A percentile compares a stretch with the other conserved stretches of the same genome.
These are phyloP conservation scores for Danio kyathit DNA, from an alignment of 2,797 vertebrate genomes.

Conservation along the genomic window DNA sequence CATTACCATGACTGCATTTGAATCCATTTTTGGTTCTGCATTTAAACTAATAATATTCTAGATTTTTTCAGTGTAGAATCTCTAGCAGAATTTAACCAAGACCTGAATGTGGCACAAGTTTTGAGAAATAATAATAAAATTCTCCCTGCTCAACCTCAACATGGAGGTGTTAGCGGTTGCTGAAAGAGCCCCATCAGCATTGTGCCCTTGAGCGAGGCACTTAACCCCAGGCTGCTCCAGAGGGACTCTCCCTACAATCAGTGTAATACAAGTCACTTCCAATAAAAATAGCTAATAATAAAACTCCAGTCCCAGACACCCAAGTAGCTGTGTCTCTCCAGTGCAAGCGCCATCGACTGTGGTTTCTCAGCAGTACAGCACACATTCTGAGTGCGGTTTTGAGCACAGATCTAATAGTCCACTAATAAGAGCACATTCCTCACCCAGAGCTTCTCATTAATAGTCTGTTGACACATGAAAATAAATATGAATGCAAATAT, in stretches of 20 bases:
- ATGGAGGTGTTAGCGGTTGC: conserved; percentile 2
- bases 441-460: conserved; percentile 33
- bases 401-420: conserved; percentile 29
- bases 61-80: not conserved
- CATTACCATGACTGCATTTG: not conserved
- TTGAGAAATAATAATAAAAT: not conserved
- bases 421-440: conserved; percentile 41
- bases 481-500: conserved; percentile 49
- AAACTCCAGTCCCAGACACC: conserved; percentile 33
- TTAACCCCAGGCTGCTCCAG: conserved; percentile 40
- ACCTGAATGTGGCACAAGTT: not conserved
- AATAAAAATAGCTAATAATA: conserved; percentile 49
- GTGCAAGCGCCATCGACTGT: not conserved
- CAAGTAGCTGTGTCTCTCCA: conserved; percentile 19
- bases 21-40: not conserved
- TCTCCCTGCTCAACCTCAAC: not conserved
- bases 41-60: not conserved
- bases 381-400: conserved; percentile 22
- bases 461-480: conserved; percentile 40
- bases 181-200: conserved; percentile 27
- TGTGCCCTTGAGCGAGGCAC: conserved; percentile 34
- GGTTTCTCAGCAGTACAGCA: conserved; percentile 27
- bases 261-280: conserved; percentile 43
- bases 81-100: not conserved
- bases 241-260: conserved; percentile 45